Conservation (phyloP, 2,113 vertebrate genomes). For the Ictidomys tridecemlineatus region DNA sequence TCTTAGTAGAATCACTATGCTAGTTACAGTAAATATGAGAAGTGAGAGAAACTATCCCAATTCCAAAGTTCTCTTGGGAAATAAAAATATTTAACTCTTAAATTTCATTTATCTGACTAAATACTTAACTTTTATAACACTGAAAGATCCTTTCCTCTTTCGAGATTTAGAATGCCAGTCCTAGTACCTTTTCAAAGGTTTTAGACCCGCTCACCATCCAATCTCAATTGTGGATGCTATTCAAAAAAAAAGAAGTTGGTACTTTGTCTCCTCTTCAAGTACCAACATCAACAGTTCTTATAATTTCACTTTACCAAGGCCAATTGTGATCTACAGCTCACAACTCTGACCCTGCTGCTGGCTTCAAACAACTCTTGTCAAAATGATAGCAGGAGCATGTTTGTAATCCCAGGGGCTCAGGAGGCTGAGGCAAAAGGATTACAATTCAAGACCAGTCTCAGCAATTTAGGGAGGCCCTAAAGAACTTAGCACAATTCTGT, state of each 20-base stretch:
- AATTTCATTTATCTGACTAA: conserved; percentile 42
- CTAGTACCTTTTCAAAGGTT: conserved; percentile 37
- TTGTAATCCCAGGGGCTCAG: too few species aligned
- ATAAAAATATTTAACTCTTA: not conserved
- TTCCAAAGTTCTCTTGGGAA: conserved; percentile 7
- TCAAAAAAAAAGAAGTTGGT: conserved; percentile 26
- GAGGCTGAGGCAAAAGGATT: too few species aligned
- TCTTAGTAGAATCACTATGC: conserved; percentile 9
- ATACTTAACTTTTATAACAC: conserved; percentile 25
- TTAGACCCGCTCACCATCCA: not conserved
- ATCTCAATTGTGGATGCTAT: conserved; percentile 11
- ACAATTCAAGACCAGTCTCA: too few species aligned
- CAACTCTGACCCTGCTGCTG: conserved; percentile 13
- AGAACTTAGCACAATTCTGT: too few species aligned
- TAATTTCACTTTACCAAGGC: conserved; percentile 10
- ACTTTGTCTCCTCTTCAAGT: not conserved
- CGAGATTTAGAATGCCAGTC: not conserved
- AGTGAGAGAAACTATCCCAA: not conserved
- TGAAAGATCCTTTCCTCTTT: not conserved
- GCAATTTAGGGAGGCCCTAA: too few species aligned
- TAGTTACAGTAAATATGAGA: not conserved
- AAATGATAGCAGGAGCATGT: not conserved
- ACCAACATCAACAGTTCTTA: conserved; percentile 44
- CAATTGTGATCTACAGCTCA: conserved; percentile 10
- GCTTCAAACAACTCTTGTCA: not conserved